Conservation (phyloP, 1,140 invertebrate genomes). For the Ceratoteleas bidentatus region DNA sequence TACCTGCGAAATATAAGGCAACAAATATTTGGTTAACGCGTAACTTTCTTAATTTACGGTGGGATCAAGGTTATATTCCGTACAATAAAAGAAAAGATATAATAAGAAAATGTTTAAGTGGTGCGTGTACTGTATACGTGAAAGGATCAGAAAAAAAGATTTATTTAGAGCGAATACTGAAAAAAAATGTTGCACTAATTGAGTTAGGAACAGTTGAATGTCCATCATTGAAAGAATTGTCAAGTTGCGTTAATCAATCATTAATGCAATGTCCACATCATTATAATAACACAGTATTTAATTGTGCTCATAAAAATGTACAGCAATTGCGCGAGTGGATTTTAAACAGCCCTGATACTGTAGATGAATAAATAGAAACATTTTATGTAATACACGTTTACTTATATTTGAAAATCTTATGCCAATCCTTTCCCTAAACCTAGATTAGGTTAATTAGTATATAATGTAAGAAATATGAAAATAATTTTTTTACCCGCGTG, state of each 20-base stretch:
- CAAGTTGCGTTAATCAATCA: neutral
- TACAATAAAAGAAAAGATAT: neutral
- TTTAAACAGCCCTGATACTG: too few species aligned
- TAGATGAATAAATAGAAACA: too few species aligned
- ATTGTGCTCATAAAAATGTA: neutral
- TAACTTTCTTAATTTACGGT: neutral
- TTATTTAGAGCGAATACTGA: neutral
- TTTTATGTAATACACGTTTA: too few species aligned
- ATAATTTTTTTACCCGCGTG: too few species aligned
- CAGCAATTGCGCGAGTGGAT: neutral
- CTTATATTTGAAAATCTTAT: too few species aligned
- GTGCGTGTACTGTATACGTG: neutral
- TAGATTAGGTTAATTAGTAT: too few species aligned
- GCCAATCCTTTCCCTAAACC: too few species aligned
- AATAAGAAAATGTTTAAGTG: neutral
- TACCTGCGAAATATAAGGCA: neutral
- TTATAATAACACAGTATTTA: neutral
- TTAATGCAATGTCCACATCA: neutral
- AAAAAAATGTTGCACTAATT: neutral
- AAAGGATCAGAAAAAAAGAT: neutral
- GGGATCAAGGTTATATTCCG: neutral
- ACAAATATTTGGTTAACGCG: neutral
- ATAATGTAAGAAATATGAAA: too few species aligned
- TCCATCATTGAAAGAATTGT: neutral
- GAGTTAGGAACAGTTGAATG: neutral